A percentile compares a stretch with the other conserved stretches of the same genome.
Conservation (phyloP, 1,140 invertebrate genomes). For the Euura lappo region DNA sequence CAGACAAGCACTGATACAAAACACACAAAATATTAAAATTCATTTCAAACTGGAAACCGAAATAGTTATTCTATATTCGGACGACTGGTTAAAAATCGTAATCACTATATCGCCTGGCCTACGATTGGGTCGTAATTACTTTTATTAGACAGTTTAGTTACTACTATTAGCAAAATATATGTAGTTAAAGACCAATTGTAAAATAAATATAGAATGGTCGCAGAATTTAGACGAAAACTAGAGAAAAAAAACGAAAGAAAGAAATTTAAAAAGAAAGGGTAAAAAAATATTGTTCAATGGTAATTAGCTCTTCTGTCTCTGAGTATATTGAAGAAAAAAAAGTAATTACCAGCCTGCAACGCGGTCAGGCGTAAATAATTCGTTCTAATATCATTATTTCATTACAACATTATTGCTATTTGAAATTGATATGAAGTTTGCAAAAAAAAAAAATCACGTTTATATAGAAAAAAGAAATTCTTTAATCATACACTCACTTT, state of each 20-base stretch:
- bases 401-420: not conserved
- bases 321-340: not conserved
- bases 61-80: not conserved
- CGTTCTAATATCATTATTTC: too few relatives aligned
- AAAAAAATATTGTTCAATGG: not conserved
- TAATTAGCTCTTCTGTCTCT: not conserved
- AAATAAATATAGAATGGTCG: not conserved
- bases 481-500: not conserved
- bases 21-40: not conserved
- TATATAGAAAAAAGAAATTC: not conserved
- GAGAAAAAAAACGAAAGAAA: not conserved
- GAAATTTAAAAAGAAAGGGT: not conserved
- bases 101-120: not conserved
- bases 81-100: not conserved
- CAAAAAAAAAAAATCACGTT: not conserved
- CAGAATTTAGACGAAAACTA: not conserved
- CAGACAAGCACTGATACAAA: slow-evolving; percentile 40
- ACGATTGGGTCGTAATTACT: not conserved
- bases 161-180: not conserved
- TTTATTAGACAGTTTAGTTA: slow-evolving; percentile 2
- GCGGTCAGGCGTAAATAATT: not conserved
- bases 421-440: not conserved
- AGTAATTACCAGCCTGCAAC: not conserved
- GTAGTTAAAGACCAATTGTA: not conserved
- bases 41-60: not conserved